These are phyloP conservation scores for Acanthaster planci DNA, from an alignment of 35 echinoderm and acorn worm genomes.

Conservation along the genomic window DNA sequence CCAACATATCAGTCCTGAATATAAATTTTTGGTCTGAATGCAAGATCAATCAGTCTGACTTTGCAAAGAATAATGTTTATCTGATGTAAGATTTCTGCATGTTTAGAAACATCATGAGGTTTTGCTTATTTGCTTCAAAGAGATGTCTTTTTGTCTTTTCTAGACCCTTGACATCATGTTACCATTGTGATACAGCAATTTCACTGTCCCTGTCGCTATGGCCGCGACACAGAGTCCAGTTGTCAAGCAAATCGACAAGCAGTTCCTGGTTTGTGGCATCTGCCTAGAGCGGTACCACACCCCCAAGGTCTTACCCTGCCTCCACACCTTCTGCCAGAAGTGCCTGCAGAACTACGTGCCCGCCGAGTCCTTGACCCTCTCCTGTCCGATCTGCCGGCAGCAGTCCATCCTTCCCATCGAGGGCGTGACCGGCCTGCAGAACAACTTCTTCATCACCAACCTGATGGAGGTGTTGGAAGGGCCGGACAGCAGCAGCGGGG, in stretches of 20 bases:
- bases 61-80: too few relatives aligned
- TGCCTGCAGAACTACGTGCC: constrained; percentile 97
- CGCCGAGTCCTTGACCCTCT: constrained; percentile 76
- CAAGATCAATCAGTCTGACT: too few relatives aligned
- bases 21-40: too few relatives aligned
- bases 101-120: too few relatives aligned
- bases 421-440: constrained; percentile 87
- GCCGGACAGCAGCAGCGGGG: constrained; percentile 85
- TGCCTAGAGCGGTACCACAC: constrained; percentile 91
- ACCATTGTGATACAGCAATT: constrained; percentile 37
- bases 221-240: constrained; percentile 93
- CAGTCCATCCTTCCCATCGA: constrained; percentile 87
- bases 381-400: constrained; percentile 92
- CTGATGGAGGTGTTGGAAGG: constrained; percentile 97
- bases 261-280: constrained; percentile 94
- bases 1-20: too few relatives aligned
- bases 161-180: constrained; percentile 24
- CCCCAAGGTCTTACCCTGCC: constrained; percentile 93
- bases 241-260: constrained; percentile 98
- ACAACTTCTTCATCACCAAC: constrained; percentile 98
- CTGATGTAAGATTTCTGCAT: too few relatives aligned
- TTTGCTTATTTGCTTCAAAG: too few relatives aligned
- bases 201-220: constrained; percentile 58
- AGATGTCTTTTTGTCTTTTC: too few relatives aligned
- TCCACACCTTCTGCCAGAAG: constrained; percentile 98